Base-by-base conservation (phyloP, 2,113 vertebrate genomes). In the Istiophorus platypterus region DNA sequence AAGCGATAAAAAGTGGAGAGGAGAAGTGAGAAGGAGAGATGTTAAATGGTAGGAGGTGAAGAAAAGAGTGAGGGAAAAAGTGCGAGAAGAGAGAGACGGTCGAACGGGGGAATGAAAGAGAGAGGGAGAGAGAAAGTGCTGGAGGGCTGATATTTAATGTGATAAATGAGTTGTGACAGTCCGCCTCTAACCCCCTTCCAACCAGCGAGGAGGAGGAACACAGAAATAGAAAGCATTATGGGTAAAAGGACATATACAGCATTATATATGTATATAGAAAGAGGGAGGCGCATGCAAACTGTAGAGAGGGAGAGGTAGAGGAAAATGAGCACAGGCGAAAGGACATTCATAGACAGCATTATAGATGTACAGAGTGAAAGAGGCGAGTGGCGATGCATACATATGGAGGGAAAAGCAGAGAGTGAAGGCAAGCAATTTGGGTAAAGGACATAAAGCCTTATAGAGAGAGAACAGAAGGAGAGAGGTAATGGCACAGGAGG, bases 121-220 rank as follows among this genome's bases (percentile, higher is more conserved):
- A 76, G 76, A 82, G 73, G 70, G 80, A 68, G 86, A 85, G 84
- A 88, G 88, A 92, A 88, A 89, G 77, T 80, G 93, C 93, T 91
- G 76, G 89, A 92, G 94, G 93, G 90, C 85, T 93, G 94, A 94
- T 95, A 94, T 95, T 95, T 95, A 95, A 95, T 95, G 94, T 95
- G 94, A 95, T 95, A 94, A 95, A 95, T 94, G 92, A 94, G 91
- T 94, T 94, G 93, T 95, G 95, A 95, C 95, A 95, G 94, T 89
- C 68, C 72, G 87, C 90, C 93, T 93, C 92, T 85, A 93, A 93
- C 92, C 90, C 92, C 92, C 92, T 90, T 92, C 92, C 86, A 91
- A 93, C 93, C 92, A 92, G 91, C 65, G 80, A 91, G 85, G 90
- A 93, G 92, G 87, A 93, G 89, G 82, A 90, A 89, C 92, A 94